These are phyloP conservation scores for Scomber japonicus DNA, from an alignment of 2,113 vertebrate genomes.

Conservation along the genomic window DNA sequence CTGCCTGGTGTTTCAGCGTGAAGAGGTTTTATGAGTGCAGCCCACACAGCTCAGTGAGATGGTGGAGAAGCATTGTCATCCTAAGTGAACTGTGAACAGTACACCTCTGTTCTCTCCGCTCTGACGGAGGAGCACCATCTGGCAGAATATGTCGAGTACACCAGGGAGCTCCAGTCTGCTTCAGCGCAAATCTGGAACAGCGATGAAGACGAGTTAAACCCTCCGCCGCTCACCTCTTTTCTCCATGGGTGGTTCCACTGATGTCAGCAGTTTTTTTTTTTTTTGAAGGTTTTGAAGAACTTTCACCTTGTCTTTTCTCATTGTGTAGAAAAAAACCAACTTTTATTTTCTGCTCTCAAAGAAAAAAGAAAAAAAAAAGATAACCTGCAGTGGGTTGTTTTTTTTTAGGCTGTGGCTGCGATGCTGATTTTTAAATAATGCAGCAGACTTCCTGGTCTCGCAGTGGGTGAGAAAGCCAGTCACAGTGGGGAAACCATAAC, in stretches of 20 bases:
- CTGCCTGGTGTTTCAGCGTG: not conserved
- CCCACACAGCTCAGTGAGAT: not conserved
- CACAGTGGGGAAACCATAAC: constrained; percentile 44
- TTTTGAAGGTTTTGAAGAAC: not conserved
- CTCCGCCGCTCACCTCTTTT: not conserved
- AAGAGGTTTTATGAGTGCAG: not conserved
- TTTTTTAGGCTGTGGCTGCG: constrained; percentile 10
- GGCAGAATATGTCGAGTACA: constrained; percentile 6
- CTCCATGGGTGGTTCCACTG: constrained; percentile 14
- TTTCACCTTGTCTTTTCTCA: not conserved
- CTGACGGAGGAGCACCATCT: constrained; percentile 33
- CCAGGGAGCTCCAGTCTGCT: constrained; percentile 9
- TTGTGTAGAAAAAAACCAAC: not conserved
- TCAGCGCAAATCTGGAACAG: not conserved
- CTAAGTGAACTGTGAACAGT: constrained; percentile 12
- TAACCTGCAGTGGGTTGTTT: not conserved
- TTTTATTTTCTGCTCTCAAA: constrained; percentile 1
- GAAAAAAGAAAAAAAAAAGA: not conserved
- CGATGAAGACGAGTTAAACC: not conserved
- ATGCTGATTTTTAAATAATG: constrained; percentile 69
- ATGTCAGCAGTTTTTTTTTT: not conserved
- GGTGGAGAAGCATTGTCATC: not conserved
- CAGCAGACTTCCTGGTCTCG: constrained; percentile 42
- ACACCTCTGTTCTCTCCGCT: constrained; percentile 1
- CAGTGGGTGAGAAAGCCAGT: constrained; percentile 28